Evolutionary conservation across 1,140 invertebrate species (phyloP).

Genomic region (Stegodyphus mimosarum): DNA sequence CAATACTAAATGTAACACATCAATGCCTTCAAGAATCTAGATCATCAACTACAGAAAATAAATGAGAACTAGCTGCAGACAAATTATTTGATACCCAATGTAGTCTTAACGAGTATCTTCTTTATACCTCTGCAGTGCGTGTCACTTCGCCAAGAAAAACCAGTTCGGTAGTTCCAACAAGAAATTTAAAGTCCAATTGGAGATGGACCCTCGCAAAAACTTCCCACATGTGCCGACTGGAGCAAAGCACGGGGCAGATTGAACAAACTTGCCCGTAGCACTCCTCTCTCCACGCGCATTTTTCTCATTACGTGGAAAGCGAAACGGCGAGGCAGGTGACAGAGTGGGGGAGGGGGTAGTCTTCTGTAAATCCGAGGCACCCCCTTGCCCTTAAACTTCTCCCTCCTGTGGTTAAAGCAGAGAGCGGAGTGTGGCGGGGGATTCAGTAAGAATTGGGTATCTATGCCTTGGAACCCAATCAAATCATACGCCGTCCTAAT

Average conservation of each 20-base stretch:
- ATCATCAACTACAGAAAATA: no score
- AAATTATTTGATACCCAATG: no score
- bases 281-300: not conserved
- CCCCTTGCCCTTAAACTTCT: conserved; percentile 33
- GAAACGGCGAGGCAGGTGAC: not conserved
- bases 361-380: conserved; percentile 1
- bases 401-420: conserved; percentile 48
- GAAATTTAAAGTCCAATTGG: no score
- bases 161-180: no score
- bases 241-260: not conserved
- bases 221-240: not conserved
- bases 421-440: not conserved
- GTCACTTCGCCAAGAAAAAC: no score
- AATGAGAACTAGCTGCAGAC: no score
- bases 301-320: not conserved
- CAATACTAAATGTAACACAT: no score
- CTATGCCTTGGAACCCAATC: conserved; percentile 51
- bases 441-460: conserved; percentile 46
- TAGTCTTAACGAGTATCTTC: no score
- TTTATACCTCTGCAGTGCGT: no score
- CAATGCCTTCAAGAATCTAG: no score
- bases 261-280: not conserved
- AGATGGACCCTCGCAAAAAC: no score
- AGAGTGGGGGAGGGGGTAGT: not conserved
- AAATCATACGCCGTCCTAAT: conserved; percentile 58